Evolutionary conservation across 1,140 invertebrate species (phyloP), one percentile per base, ranked within the genome.

Genomic region (Aphidius gifuensis): DNA sequence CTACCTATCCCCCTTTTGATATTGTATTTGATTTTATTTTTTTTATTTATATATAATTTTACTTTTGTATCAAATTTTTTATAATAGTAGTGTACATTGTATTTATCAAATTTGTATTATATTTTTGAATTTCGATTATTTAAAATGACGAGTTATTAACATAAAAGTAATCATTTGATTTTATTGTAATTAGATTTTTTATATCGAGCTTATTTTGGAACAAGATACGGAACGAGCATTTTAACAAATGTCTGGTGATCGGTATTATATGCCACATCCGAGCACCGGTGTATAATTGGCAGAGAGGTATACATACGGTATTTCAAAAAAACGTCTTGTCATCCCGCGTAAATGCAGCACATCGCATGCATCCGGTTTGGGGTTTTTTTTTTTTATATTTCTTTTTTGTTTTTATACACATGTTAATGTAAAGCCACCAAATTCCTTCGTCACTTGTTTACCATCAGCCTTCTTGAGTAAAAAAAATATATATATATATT

Each of bases 271-370:
- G 23, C 23, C 23, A 32, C 23, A 32, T 32, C 4, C 4, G 23
- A 32, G 23, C 23, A 32, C 2, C 23, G 23, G 6, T 9, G 5
- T 57, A 62, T 63, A 63, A 63, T 63, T 63, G 61, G 61, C 61
- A 63, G 42, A 57, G 61, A 53, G 55, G 40, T 39, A 56, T 32
- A 9, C 42, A 9, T 21, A 43, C 32, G 39, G 46, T 55, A 57
- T 57, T 53, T 57, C 38, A 42, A 51, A 61, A 67, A 67, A 65
- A 57, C 55, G 66, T 58, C 64, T 58, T 50, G 66, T 67, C 66
- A 67, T 65, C 40, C 16, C 60, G 60, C 61, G 63, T 67, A 67
- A 67, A 67, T 67, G 62, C 61, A 61, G 23, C 23, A 32, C 23
- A 32, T 32, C 23, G 23, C 4, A 32, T 32, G 23, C 23, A 32